Evolutionary conservation across 2,113 vertebrate genomes (phyloP), one percentile per base, ranked within the genome.

Genomic region (Corapipo altera): DNA sequence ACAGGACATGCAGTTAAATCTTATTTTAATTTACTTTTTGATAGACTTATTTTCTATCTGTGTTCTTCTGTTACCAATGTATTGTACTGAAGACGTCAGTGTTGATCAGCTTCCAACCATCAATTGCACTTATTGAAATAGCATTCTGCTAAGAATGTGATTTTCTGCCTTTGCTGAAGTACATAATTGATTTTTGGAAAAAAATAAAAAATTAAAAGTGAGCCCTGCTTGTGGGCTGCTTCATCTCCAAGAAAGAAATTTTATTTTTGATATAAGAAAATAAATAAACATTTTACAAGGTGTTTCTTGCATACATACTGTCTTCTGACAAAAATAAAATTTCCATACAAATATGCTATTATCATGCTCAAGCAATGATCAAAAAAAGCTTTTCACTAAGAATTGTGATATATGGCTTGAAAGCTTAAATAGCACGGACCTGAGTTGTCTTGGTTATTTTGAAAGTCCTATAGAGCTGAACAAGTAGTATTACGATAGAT

Each of bases 101-200:
- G 61, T 67, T 96, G 76, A 95, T 94, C 70, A 41, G 65, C 54
- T 94, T 85, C 85, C 88, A 78, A 82, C 87, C 41, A 93, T 89
- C 59, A 84, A 84, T 94, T 61, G 46, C 75, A 90, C 19, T 88
- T 71, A 94, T 2, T 90, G 73, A 91, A 91, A 91, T 17, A 81
- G 32, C 49, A 59, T 44, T 37, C 83, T 88, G 57, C 27, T 57
- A 85, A 32, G 24, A 86, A 74, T 58, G 54, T 44, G n/a, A 74
- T 92, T 94, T 92, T 62, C 33, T 94, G 51, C 44, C 61, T 57
- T 91, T 86, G 26, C 46, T 66, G 65, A 57, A 65, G 35, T 15
- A 54, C 37, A 19, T 12, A 26, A 87, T 58, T 88, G 33, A 95
- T 91, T 83, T 58, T 32, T 20, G 33, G 32, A 20, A 22, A 33